Evolutionary conservation across 1,140 invertebrate species (phyloP), one percentile per base, ranked within the genome.

Genomic region (Camponotus vicinus): DNA sequence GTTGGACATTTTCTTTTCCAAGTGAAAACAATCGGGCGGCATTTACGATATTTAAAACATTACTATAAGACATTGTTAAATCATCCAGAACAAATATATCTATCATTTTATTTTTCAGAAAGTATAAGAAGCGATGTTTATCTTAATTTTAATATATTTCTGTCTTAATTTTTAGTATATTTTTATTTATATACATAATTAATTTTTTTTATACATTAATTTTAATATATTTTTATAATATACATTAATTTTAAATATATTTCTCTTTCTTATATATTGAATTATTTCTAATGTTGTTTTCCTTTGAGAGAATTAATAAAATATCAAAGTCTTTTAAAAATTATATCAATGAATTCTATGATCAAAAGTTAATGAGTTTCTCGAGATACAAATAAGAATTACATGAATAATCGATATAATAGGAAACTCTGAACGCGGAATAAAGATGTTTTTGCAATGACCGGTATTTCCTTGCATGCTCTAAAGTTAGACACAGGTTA

Each of bases 401-500:
- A 73, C 21, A n/a, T 21, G 21, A 64, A 21, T 73, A 45, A 69
- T 83, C 61, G 3, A 49, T 32, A 63, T 70, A 80, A 70, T 66
- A 49, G 32, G 42, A 79, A 4, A n/a, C 37, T 80, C 27, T 57
- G 42, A 59, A 57, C 52, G 61, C 37, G 61, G 79, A 75, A 32
- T 32, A 70, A 71, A 85, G 32, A 42, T 49, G 18, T 67, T 75
- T 80, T 82, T 49, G 40, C 57, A 27, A 67, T 18, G 8, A 82
- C 76, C 73, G 11, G 21, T 64, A 52, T 40, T 71, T 84, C 86
- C 32, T 15, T 52, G 45, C 15, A 64, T 52, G 49, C 49, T 49
- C 57, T 34, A 34, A 86, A 78, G 42, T 86, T 76, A 86, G 42
- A 71, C 32, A 42, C 77, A 45, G 34, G 64, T 63, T 84, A 87